Evolutionary conservation across 2,888 invertebrate genomes (phyloP).

Genomic region (Acanthosoma haemorrhoidale): DNA sequence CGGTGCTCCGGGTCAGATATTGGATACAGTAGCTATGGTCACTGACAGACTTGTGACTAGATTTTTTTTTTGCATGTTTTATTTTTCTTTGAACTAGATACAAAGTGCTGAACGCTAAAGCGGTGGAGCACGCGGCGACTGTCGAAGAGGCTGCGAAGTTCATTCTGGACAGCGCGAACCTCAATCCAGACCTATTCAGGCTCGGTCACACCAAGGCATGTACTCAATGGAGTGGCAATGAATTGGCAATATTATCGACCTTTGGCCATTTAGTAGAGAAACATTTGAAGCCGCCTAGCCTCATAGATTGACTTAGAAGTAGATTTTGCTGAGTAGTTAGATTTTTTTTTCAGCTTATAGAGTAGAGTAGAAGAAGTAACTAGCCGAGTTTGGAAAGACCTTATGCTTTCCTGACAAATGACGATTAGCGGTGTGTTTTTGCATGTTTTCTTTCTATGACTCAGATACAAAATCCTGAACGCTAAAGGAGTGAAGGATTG

Average conservation of each 20-base stretch:
- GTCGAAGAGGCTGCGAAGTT: slow-evolving; percentile 52
- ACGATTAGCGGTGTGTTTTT: slow-evolving; percentile 10
- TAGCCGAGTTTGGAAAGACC: neutral
- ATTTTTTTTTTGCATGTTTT: slow-evolving; percentile 23
- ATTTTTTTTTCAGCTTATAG: neutral
- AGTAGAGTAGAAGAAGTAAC: neutral
- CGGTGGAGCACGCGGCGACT: slow-evolving; percentile 65
- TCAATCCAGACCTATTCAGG: slow-evolving; percentile 90
- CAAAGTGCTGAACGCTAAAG: slow-evolving; percentile 97
- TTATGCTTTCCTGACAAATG: neutral
- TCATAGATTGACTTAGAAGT: too few relatives aligned
- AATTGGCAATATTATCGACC: neutral
- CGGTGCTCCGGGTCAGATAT: neutral
- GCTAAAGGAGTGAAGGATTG: slow-evolving; percentile 75
- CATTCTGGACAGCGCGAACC: slow-evolving; percentile 53
- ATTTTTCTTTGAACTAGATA: slow-evolving; percentile 77
- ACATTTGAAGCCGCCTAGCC: too few relatives aligned
- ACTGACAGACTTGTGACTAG: slow-evolving; percentile 24
- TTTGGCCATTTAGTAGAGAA: neutral
- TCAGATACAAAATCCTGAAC: slow-evolving; percentile 99
- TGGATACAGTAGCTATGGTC: neutral
- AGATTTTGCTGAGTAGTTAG: slow-evolving; percentile 1
- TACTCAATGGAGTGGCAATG: neutral
- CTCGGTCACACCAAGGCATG: slow-evolving; percentile 92
- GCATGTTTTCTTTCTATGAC: slow-evolving; percentile 16